A percentile compares a stretch with the other conserved stretches of the same genome.
These are phyloP conservation scores for Tribolium freemani DNA, from an alignment of 2,888 invertebrate species.

Conservation along the genomic window DNA sequence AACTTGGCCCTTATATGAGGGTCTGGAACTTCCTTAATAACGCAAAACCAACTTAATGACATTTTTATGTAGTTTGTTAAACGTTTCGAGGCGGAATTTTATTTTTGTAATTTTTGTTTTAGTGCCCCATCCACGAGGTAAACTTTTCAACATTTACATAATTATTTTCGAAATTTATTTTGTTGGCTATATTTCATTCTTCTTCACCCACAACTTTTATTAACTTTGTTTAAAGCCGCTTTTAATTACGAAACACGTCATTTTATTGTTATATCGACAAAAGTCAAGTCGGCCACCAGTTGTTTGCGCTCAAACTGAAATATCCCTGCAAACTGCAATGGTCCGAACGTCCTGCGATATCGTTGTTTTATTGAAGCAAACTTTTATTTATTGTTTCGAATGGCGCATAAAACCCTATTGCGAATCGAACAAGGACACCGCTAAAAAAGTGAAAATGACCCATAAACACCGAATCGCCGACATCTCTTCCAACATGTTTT, in stretches of 20 bases:
- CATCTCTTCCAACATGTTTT: conserved; percentile 29
- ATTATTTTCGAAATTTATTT: conserved; percentile 42
- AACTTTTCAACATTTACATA: conserved; percentile 41
- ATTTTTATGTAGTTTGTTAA: conserved; percentile 42
- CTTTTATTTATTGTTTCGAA: conserved; percentile 48
- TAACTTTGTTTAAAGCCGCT: conserved; percentile 27
- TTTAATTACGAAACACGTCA: conserved; percentile 13
- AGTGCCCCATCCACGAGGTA: conserved; percentile 24
- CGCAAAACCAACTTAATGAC: conserved; percentile 34
- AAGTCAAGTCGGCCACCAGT: background rate
- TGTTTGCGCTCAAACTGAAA: conserved; percentile 13
- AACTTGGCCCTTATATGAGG: conserved; percentile 21
- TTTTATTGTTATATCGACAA: background rate
- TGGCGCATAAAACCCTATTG: conserved; percentile 46
- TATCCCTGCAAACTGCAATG: conserved; percentile 22
- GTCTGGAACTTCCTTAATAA: conserved; percentile 34
- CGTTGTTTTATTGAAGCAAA: conserved; percentile 44
- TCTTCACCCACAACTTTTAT: conserved; percentile 24
- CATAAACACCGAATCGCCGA: conserved; percentile 38
- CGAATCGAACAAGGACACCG: conserved; percentile 43
- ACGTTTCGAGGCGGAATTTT: conserved; percentile 29
- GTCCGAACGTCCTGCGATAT: conserved; percentile 41
- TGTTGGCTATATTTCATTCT: conserved; percentile 33
- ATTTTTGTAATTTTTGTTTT: conserved; percentile 38
- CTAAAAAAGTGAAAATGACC: conserved; percentile 45